These are phyloP conservation scores for Cyprinodon brontotheroides DNA, from an alignment of 2,113 vertebrate genomes.

Conservation along the genomic window DNA sequence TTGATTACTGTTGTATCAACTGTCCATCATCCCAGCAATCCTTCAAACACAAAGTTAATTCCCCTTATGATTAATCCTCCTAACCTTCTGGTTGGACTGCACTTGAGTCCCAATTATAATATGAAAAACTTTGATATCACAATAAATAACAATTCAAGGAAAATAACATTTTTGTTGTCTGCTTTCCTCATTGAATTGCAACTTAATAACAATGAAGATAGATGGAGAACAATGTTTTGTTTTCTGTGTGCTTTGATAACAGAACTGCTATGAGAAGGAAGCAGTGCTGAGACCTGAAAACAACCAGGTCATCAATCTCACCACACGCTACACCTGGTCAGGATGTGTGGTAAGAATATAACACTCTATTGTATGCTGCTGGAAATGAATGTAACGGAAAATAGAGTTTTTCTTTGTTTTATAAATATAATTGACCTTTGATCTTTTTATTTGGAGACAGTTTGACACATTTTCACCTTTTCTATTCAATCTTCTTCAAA, in stretches of 20 bases:
- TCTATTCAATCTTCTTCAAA: conserved; percentile 1
- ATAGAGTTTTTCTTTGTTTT: neutral
- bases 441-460: conserved; percentile 22
- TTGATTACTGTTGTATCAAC: too few species aligned
- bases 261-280: conserved; percentile 92
- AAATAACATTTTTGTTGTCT: neutral
- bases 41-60: too few species aligned
- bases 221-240: neutral
- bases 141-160: neutral
- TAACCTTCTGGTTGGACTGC: neutral
- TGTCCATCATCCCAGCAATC: too few species aligned
- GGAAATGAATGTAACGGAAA: neutral
- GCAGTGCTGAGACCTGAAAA: conserved; percentile 90
- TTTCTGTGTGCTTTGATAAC: neutral
- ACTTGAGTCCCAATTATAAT: conserved; percentile 2
- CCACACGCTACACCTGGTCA: conserved; percentile 91
- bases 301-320: conserved; percentile 95
- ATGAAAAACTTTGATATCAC: neutral
- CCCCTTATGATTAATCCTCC: neutral
- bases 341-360: conserved; percentile 86
- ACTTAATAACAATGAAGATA: neutral
- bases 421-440: conserved; percentile 19
- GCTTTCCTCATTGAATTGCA: neutral
- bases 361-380: neutral
- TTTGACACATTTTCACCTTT: conserved; percentile 27